Evolutionary conservation across 2,888 invertebrate species (phyloP).

Genomic region (Pandemis cinnamomeana): DNA sequence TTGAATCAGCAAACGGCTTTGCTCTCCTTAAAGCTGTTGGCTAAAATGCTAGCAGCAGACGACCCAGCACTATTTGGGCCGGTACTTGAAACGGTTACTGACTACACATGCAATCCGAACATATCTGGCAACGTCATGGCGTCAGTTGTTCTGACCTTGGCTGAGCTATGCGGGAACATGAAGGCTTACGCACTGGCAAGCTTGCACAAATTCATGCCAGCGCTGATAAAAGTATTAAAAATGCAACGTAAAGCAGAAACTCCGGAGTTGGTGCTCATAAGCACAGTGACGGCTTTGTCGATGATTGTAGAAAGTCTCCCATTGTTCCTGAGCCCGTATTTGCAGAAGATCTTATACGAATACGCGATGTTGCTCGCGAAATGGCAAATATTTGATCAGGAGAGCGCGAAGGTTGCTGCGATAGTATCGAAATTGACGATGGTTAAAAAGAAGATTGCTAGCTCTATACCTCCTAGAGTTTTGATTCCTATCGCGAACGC

Average conservation of each 20-base stretch:
- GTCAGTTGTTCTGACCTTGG: slow-evolving; percentile 90
- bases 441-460: slow-evolving; percentile 88
- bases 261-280: slow-evolving; percentile 87
- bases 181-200: slow-evolving; percentile 90
- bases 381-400: slow-evolving; percentile 78
- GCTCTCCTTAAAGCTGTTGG: slow-evolving; percentile 92
- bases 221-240: slow-evolving; percentile 87
- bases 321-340: slow-evolving; percentile 93
- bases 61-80: slow-evolving; percentile 89
- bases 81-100: slow-evolving; percentile 87
- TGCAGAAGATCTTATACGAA: slow-evolving; percentile 88
- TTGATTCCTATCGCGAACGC: slow-evolving; percentile 89
- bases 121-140: slow-evolving; percentile 87
- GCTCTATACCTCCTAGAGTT: slow-evolving; percentile 88
- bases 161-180: slow-evolving; percentile 90
- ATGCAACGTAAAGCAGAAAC: slow-evolving; percentile 84
- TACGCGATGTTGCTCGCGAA: slow-evolving; percentile 85
- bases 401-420: slow-evolving; percentile 78
- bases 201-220: slow-evolving; percentile 92
- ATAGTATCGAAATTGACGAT: slow-evolving; percentile 84
- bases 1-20: slow-evolving; percentile 92
- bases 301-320: slow-evolving; percentile 93
- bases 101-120: slow-evolving; percentile 81
- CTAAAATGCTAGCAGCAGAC: slow-evolving; percentile 87
- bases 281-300: slow-evolving; percentile 90